phyloP scores from a whole-genome alignment of 2,797 vertebrate genomes.

The Anabas testudineus region DNA sequence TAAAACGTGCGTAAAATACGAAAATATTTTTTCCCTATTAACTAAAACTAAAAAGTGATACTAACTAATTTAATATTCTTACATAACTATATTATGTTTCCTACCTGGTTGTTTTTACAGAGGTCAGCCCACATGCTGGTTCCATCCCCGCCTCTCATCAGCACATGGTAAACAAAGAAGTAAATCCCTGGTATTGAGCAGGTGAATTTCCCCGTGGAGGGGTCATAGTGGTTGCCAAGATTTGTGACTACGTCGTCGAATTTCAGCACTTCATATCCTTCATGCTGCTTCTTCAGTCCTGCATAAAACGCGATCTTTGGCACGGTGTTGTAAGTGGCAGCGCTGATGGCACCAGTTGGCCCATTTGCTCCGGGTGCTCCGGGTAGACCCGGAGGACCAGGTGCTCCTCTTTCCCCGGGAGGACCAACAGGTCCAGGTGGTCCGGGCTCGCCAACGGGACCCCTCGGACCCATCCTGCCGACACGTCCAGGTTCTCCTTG shows the following conservation, averaged over 20 bases:
- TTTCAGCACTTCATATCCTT: slow-evolving; percentile 96
- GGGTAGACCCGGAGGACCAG: slow-evolving; percentile 90
- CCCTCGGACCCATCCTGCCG: slow-evolving; percentile 91
- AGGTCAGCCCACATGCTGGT: slow-evolving; percentile 99
- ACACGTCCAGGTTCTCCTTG: slow-evolving; percentile 87
- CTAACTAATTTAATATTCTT: accelerated
- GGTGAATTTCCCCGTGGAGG: slow-evolving; percentile 95
- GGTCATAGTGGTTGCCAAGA: slow-evolving; percentile 96
- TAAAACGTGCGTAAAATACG: slow-evolving; percentile 60
- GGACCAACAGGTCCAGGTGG: slow-evolving; percentile 91
- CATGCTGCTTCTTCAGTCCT: slow-evolving; percentile 96
- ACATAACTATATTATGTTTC: slow-evolving; percentile 22
- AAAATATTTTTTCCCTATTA: not conserved
- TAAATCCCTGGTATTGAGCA: slow-evolving; percentile 98
- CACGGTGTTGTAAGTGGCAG: slow-evolving; percentile 96
- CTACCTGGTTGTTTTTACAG: slow-evolving; percentile 97
- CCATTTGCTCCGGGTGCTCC: slow-evolving; percentile 88
- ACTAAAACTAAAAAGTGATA: not conserved
- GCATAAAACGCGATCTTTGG: slow-evolving; percentile 98
- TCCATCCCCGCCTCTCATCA: slow-evolving; percentile 97
- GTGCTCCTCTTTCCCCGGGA: slow-evolving; percentile 88
- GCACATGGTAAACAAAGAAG: slow-evolving; percentile 98
- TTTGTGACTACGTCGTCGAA: slow-evolving; percentile 99
- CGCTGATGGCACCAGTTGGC: slow-evolving; percentile 91
- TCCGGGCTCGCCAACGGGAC: slow-evolving; percentile 91